Evolutionary conservation across 2,113 vertebrate genomes (phyloP).

Genomic region (Notothenia coriiceps): DNA sequence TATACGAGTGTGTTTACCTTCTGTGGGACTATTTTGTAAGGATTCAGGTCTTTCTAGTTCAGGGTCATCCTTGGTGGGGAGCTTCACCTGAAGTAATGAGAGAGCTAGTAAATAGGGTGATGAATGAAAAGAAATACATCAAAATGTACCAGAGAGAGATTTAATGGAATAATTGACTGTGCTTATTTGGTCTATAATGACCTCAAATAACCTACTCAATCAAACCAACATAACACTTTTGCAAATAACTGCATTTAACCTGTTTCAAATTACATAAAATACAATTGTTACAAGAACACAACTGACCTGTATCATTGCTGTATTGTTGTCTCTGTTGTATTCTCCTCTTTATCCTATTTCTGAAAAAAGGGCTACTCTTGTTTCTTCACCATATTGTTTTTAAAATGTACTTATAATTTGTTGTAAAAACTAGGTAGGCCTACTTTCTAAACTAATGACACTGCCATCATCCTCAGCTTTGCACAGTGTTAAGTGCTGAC

Average conservation of each 20-base stretch:
- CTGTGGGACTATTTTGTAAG: neutral
- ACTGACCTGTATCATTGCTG: neutral
- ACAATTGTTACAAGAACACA: neutral
- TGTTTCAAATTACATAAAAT: neutral
- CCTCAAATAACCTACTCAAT: neutral
- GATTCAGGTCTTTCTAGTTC: neutral
- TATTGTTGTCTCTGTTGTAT: neutral
- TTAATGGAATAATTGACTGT: neutral
- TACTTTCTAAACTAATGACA: neutral
- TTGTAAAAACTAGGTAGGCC: neutral
- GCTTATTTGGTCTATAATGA: neutral
- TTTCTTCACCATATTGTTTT: neutral
- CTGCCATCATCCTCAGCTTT: neutral
- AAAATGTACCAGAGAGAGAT: neutral
- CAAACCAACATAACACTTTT: neutral
- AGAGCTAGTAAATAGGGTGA: neutral
- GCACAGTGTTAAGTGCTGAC: neutral
- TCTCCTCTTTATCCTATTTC: too few species aligned
- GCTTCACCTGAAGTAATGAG: conserved; percentile 41
- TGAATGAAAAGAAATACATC: neutral
- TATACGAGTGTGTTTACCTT: conserved; percentile 39
- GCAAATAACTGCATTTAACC: neutral
- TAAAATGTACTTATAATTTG: neutral
- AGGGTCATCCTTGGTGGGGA: neutral
- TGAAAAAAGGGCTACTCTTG: too few species aligned